Base-by-base conservation (phyloP, 1,140 invertebrate genomes). In the Drosophila bifasciata region DNA sequence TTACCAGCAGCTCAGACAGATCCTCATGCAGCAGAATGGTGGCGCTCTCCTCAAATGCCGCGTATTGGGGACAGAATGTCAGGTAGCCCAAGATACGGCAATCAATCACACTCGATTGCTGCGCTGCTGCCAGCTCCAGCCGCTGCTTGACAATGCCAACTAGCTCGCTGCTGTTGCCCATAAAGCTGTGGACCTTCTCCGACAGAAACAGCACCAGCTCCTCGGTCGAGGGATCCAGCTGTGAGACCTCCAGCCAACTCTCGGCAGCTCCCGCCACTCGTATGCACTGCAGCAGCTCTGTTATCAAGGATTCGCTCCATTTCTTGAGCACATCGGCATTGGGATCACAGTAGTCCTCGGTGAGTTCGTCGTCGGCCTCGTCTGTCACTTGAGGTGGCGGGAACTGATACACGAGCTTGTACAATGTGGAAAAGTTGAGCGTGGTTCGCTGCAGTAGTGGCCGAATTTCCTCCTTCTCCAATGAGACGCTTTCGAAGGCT, bases 271-370 rank as follows among this genome's bases (percentile, higher is more conserved):
- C 62, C 5, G 70, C 74, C 5, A 89, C 61, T 5, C 75, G 70
- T n/a, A 90, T 67, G 23, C 77, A 80, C 55, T 85, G 60, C 7
- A 81, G 5, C 2, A 90, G 41, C 28, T 89, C 68, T 0, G 51
- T 28, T 44, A 78, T 79, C 17, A 91, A 43, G 7, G 51, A 57
- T 6, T 89, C 80, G 7, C 77, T 86, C 86, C 89, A 91, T 5
- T 75, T 62, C 46, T 81, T 88, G 0, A 91, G 62, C 23, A 91
- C 45, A 67, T 83, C 90, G 11, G 84, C 90, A 80, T 90, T 90
- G 19, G 80, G 76, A 86, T 91, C 90, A 75, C 81, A 91, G 36
- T 89, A 91, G 44, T 91, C 89, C 43, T 91, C 89, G 5, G 90
- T 89, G 1, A 80, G 56, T 48, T 91, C 90, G 39, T 90, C 79